phyloP scores from a whole-genome alignment of 2,113 vertebrate species.

The Ifrita kowaldi region DNA sequence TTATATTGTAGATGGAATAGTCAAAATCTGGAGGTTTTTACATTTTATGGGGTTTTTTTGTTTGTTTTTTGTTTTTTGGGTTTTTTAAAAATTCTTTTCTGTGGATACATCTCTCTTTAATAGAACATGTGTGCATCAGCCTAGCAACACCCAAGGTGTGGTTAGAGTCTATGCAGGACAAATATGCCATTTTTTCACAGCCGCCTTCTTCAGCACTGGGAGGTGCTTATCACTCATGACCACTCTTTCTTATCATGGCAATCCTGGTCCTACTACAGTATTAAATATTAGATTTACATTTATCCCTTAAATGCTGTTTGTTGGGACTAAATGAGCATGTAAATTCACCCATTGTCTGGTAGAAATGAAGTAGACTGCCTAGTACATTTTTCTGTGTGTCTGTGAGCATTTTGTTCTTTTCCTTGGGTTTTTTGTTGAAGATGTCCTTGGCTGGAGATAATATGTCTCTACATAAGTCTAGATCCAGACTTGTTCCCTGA shows the following conservation, averaged over 20 bases:
- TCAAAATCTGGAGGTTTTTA: not conserved
- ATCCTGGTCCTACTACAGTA: not conserved
- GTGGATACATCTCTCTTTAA: not conserved
- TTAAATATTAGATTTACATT: not conserved
- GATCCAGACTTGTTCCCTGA: not conserved
- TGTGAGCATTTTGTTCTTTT: not conserved
- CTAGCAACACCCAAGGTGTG: not conserved
- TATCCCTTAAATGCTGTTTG: not conserved
- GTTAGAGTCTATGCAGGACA: not conserved
- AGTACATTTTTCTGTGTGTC: not conserved
- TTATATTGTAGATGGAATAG: not conserved
- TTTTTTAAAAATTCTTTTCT: not conserved
- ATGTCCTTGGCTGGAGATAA: not conserved
- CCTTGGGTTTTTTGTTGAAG: not conserved
- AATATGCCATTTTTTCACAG: not conserved
- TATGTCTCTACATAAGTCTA: not conserved
- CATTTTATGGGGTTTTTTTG: not conserved
- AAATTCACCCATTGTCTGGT: not conserved
- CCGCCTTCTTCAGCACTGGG: not conserved
- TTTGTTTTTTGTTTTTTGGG: too few relatives aligned
- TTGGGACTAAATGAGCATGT: not conserved
- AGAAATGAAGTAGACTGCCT: not conserved
- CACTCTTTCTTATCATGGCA: not conserved
- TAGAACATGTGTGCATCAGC: fast-evolving
- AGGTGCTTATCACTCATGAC: not conserved